Percentiles rank a stretch among this genome's conserved stretches.
Evolutionary conservation across 1,140 invertebrate species (phyloP).

Genomic region (Hyposmocoma kahamanoa): DNA sequence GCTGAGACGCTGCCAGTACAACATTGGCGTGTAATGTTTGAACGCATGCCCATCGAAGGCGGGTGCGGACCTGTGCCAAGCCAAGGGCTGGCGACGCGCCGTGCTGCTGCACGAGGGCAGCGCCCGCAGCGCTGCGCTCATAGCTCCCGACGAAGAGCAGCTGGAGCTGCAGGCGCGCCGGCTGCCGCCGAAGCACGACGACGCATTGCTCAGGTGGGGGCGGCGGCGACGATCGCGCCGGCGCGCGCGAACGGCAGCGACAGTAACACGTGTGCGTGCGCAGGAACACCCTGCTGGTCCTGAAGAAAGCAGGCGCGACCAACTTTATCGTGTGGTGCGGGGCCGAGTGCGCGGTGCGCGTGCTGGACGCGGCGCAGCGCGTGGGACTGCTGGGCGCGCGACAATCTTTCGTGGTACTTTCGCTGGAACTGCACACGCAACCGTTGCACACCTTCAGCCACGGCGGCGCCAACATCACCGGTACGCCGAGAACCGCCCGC

Average conservation of each 20-base stretch:
- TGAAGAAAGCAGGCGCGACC: constrained; percentile 45
- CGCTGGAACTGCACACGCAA: constrained; percentile 85
- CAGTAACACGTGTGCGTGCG: neutral
- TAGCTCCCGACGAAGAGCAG: constrained; percentile 25
- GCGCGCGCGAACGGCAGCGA: neutral
- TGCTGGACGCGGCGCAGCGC: constrained; percentile 80
- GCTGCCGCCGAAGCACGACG: constrained; percentile 35
- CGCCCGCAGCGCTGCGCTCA: constrained; percentile 29
- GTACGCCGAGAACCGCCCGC: constrained; percentile 20
- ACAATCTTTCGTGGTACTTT: constrained; percentile 83
- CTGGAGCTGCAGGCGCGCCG: constrained; percentile 32
- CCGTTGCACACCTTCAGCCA: constrained; percentile 86
- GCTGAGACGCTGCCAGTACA: neutral
- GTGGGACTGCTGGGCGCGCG: constrained; percentile 85
- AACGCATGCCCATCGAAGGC: constrained; percentile 19
- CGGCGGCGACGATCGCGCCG: neutral
- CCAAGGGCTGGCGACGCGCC: constrained; percentile 45
- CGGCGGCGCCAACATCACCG: constrained; percentile 89
- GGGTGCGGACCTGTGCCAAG: constrained; percentile 32
- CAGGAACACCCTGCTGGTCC: constrained; percentile 44
- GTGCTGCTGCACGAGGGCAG: constrained; percentile 49
- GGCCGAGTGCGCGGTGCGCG: constrained; percentile 35
- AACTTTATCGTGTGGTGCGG: constrained; percentile 59
- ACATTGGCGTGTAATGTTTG: neutral
- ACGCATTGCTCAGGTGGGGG: constrained; percentile 37